These are phyloP conservation scores for Seriola dumerili DNA, from an alignment of 2,113 vertebrate species.

Conservation along the genomic window DNA sequence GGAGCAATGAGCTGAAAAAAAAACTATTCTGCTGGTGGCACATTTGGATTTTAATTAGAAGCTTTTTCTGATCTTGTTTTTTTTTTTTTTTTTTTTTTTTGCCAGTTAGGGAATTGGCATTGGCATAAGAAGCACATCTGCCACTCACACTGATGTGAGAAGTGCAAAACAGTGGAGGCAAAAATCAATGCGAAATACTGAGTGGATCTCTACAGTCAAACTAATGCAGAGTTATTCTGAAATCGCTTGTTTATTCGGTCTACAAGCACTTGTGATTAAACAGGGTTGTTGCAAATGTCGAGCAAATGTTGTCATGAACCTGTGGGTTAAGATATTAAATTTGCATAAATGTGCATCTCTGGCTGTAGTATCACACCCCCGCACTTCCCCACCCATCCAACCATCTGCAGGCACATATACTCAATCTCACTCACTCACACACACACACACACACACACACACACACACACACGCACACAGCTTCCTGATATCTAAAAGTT, in stretches of 20 bases:
- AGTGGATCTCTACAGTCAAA: slow-evolving; percentile 43
- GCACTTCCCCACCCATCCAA: slow-evolving; percentile 19
- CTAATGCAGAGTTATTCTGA: slow-evolving; percentile 35
- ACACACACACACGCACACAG: slow-evolving; percentile 4
- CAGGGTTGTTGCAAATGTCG: slow-evolving; percentile 4
- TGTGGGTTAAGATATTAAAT: slow-evolving; percentile 39
- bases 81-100: slow-evolving; percentile 11
- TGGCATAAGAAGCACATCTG: slow-evolving; percentile 59
- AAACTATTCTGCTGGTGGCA: slow-evolving; percentile 40
- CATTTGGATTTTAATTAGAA: slow-evolving; percentile 53
- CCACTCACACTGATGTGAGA: slow-evolving; percentile 40
- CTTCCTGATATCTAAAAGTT: slow-evolving; percentile 21
- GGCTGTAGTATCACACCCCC: slow-evolving; percentile 25
- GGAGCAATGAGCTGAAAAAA: slow-evolving; percentile 46
- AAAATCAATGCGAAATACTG: slow-evolving; percentile 21
- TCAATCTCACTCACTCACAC: background rate
- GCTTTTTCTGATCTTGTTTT: slow-evolving; percentile 34
- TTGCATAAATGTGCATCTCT: slow-evolving; percentile 48
- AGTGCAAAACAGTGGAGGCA: slow-evolving; percentile 34
- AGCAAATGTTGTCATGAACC: slow-evolving; percentile 48
- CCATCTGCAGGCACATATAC: slow-evolving; percentile 38
- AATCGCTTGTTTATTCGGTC: slow-evolving; percentile 48
- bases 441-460: slow-evolving; percentile 1
- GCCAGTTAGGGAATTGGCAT: slow-evolving; percentile 23
- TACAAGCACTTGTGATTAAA: slow-evolving; percentile 39